Conservation (phyloP, 2,888 invertebrate genomes). For the Limulus polyphemus region DNA sequence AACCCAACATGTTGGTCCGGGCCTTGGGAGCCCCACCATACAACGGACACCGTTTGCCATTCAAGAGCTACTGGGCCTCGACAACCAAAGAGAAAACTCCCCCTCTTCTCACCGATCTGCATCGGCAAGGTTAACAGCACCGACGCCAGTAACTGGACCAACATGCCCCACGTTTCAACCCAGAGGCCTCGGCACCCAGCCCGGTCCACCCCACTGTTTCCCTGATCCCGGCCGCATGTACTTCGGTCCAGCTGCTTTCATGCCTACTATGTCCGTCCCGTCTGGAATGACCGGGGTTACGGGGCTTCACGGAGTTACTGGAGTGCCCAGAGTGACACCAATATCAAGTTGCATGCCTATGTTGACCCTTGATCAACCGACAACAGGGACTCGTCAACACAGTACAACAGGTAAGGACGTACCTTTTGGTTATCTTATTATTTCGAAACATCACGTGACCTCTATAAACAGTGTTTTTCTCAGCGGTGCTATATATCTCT, state of each 20-base stretch:
- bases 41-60: conserved; percentile 78
- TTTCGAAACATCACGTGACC: too few species aligned
- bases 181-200: conserved; percentile 4
- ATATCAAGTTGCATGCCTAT: conserved; percentile 7
- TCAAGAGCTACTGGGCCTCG: conserved; percentile 70
- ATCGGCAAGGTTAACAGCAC: too few species aligned
- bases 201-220: conserved; percentile 18
- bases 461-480: too few species aligned
- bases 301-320: conserved; percentile 14
- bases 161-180: too few species aligned
- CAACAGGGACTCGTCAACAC: conserved; percentile 5
- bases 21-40: conserved; percentile 31
- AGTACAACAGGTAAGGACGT: conserved; percentile 1
- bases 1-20: not conserved
- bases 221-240: conserved; percentile 24
- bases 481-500: too few species aligned
- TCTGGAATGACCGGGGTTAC: conserved; percentile 3
- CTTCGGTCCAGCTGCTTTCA: conserved; percentile 17
- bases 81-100: too few species aligned
- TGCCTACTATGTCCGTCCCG: conserved; percentile 14
- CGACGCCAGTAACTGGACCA: too few species aligned
- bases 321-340: conserved; percentile 5
- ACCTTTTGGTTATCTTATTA: too few species aligned
- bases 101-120: too few species aligned
- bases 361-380: conserved; percentile 13